phyloP scores from a whole-genome alignment of 1,140 invertebrate species.

The Lepeophtheirus salmonis region DNA sequence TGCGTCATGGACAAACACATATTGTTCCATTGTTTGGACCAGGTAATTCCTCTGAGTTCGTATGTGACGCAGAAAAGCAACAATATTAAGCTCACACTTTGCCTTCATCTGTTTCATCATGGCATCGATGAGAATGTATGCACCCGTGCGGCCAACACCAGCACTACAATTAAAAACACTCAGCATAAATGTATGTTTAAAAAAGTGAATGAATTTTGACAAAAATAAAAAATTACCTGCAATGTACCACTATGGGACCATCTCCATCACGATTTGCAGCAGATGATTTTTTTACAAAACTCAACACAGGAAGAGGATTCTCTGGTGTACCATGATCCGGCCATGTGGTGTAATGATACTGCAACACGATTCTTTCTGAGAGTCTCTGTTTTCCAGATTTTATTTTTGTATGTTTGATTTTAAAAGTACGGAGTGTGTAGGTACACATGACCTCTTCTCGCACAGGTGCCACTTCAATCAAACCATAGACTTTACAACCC shows the following conservation, averaged over 20 bases:
- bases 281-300: conserved; percentile 76
- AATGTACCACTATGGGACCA: conserved; percentile 86
- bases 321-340: conserved; percentile 90
- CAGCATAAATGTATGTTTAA: not conserved
- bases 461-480: conserved; percentile 67
- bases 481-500: conserved; percentile 68
- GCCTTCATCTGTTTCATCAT: conserved; percentile 26
- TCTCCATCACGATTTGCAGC: conserved; percentile 61
- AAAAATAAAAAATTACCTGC: conserved; percentile 26
- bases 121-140: conserved; percentile 29
- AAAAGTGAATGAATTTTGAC: not conserved
- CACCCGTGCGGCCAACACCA: conserved; percentile 29
- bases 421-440: conserved; percentile 74
- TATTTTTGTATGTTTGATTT: conserved; percentile 42
- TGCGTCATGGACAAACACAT: conserved; percentile 19
- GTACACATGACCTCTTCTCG: conserved; percentile 81
- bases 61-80: conserved; percentile 27
- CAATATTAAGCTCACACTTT: conserved; percentile 28
- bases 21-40: conserved; percentile 36
- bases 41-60: conserved; percentile 28
- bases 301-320: conserved; percentile 79
- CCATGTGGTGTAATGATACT: conserved; percentile 95
- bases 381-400: conserved; percentile 23
- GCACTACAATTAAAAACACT: conserved; percentile 26
- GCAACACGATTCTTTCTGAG: conserved; percentile 60